Evolutionary conservation across 2,113 vertebrate species (phyloP).

Genomic region (Thinocorus orbignyianus): DNA sequence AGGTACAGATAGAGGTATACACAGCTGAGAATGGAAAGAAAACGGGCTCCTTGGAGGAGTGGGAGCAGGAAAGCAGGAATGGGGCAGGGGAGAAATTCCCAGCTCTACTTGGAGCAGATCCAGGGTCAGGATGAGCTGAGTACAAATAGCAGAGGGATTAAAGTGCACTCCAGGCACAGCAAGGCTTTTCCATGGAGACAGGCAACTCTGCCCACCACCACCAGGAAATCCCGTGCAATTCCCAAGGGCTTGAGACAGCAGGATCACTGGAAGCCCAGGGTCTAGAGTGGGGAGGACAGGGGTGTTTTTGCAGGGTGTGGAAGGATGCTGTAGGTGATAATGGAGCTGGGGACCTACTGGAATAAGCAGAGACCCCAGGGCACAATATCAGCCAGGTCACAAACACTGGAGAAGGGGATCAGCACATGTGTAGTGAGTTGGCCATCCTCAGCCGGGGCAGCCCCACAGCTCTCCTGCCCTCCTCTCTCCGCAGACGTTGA

Average conservation of each 20-base stretch:
- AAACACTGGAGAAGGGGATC: neutral
- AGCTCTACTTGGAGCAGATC: neutral
- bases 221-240: neutral
- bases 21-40: neutral
- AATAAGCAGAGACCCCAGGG: neutral
- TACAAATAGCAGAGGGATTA: neutral
- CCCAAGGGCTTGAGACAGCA: neutral
- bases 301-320: neutral
- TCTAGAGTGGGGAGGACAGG: neutral
- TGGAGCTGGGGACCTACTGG: neutral
- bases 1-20: neutral
- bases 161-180: neutral
- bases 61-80: neutral
- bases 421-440: fast-evolving
- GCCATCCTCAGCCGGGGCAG: fast-evolving
- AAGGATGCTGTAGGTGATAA: neutral
- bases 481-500: slow-evolving; percentile 84
- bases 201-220: neutral
- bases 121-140: neutral
- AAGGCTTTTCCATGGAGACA: neutral
- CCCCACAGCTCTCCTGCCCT: neutral
- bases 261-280: neutral
- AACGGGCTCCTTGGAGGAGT: neutral
- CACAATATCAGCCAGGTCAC: fast-evolving
- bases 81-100: neutral